These are phyloP conservation scores for Micrasema longulum DNA, from an alignment of 1,140 invertebrate genomes.

Conservation along the genomic window DNA sequence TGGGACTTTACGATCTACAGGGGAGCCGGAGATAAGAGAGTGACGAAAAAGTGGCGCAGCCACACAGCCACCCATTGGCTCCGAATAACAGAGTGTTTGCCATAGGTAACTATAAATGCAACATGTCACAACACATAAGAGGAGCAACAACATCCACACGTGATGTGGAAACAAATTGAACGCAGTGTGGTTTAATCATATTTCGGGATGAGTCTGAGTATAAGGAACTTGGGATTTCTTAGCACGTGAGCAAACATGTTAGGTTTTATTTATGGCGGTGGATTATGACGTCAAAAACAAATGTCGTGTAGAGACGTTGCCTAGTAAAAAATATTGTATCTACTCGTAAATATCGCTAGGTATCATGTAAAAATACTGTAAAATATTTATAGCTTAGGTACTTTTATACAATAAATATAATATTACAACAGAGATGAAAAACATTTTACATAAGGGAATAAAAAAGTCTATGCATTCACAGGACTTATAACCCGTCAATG, in stretches of 20 bases:
- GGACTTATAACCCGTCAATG: too few relatives aligned
- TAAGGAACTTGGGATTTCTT: background rate
- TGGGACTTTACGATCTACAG: conserved; percentile 35
- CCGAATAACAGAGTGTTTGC: conserved; percentile 5
- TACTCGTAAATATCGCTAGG: too few relatives aligned
- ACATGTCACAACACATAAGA: conserved; percentile 32
- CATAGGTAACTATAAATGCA: conserved; percentile 34
- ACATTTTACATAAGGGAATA: too few relatives aligned
- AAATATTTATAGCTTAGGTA: too few relatives aligned
- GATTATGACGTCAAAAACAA: too few relatives aligned
- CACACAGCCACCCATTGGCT: background rate
- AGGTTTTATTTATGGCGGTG: too few relatives aligned
- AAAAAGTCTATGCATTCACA: too few relatives aligned
- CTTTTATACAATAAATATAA: too few relatives aligned
- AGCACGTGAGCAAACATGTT: conserved; percentile 14
- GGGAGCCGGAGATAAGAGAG: conserved; percentile 16
- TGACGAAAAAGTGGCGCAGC: conserved; percentile 3
- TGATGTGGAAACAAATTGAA: conserved; percentile 26
- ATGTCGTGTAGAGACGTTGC: too few relatives aligned
- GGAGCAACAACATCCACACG: background rate
- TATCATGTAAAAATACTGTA: too few relatives aligned
- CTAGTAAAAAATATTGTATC: too few relatives aligned
- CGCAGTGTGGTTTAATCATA: conserved; percentile 15
- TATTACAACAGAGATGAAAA: too few relatives aligned
- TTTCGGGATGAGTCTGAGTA: background rate